These are phyloP conservation scores for Elmis aenea DNA, from an alignment of 2,888 invertebrate genomes.

Conservation along the genomic window DNA sequence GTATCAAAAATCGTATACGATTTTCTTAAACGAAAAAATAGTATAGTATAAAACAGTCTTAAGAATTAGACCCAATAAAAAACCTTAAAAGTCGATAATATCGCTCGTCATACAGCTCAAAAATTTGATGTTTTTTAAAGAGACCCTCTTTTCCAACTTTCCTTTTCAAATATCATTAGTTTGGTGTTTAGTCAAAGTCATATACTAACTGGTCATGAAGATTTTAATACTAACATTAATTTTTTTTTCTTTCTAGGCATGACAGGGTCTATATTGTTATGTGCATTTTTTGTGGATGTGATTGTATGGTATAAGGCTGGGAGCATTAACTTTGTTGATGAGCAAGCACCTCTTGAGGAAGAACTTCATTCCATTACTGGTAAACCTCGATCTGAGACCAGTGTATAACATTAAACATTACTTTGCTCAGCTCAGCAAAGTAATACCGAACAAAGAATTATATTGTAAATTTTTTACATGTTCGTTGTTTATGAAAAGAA, in stretches of 20 bases:
- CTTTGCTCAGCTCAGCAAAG: constrained; percentile 2
- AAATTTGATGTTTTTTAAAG: too few species aligned
- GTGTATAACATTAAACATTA: constrained; percentile 12
- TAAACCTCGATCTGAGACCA: constrained; percentile 37
- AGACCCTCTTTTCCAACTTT: too few species aligned
- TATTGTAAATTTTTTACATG: constrained; percentile 11
- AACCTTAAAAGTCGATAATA: too few species aligned
- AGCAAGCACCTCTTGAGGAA: constrained; percentile 49
- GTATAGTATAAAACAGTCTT: too few species aligned
- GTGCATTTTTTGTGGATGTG: constrained; percentile 84
- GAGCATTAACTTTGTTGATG: constrained; percentile 65
- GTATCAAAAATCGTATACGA: too few species aligned
- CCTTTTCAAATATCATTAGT: too few species aligned
- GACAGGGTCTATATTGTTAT: constrained; percentile 77
- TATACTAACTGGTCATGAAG: too few species aligned
- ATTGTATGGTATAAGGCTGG: constrained; percentile 87
- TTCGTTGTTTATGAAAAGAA: constrained; percentile 1
- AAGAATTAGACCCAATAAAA: too few species aligned
- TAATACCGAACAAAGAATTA: constrained; percentile 9
- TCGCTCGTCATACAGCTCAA: too few species aligned
- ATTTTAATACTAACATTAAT: too few species aligned
- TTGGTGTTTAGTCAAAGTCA: too few species aligned
- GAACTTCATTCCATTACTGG: constrained; percentile 47
- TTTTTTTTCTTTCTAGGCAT: constrained; percentile 57
- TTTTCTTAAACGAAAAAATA: too few species aligned